Evolutionary conservation across 1,140 invertebrate genomes (phyloP).

Genomic region (Drosophila auraria): DNA sequence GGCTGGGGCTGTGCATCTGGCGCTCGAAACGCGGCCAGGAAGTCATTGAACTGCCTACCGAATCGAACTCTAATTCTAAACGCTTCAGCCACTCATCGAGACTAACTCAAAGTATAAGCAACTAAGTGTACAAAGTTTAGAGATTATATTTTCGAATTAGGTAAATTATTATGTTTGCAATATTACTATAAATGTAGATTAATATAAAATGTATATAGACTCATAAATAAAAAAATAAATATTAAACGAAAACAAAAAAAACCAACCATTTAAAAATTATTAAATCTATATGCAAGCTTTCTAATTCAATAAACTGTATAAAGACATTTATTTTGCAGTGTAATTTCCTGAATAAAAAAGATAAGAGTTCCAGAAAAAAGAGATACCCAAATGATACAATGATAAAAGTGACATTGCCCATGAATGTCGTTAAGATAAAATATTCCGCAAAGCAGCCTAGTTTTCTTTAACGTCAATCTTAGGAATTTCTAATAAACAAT

Average conservation of each 20-base stretch:
- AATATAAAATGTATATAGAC: neutral
- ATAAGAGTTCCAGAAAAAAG: neutral
- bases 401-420: constrained; percentile 5
- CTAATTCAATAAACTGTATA: too few species aligned
- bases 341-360: neutral
- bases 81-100: constrained; percentile 7
- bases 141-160: constrained; percentile 6
- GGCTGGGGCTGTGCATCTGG: constrained; percentile 69
- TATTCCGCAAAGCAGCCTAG: neutral
- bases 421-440: constrained; percentile 11
- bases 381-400: neutral
- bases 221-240: neutral
- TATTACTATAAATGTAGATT: neutral
- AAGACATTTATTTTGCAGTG: neutral
- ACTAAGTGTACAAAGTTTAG: constrained; percentile 3
- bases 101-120: constrained; percentile 18
- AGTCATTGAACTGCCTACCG: constrained; percentile 14
- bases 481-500: neutral
- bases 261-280: too few species aligned
- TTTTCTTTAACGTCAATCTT: neutral
- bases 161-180: constrained; percentile 6
- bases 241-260: neutral
- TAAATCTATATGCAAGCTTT: too few species aligned
- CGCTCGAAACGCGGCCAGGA: constrained; percentile 2
- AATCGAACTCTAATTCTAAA: constrained; percentile 5